Conservation (phyloP, 2,797 vertebrate genomes). For the Manis crassicaudata region DNA sequence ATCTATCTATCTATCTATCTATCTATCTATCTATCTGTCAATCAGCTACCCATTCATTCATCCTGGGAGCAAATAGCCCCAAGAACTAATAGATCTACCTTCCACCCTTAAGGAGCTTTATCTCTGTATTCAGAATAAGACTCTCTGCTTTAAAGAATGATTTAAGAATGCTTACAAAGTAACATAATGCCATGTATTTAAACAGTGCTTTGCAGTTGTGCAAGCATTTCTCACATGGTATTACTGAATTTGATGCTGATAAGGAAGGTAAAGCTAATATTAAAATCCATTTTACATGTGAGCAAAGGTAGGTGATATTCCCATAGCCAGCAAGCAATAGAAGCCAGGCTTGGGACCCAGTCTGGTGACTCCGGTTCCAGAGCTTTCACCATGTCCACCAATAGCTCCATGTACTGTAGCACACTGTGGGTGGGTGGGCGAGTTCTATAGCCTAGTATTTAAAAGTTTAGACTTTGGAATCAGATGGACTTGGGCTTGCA, state of each 20-base stretch:
- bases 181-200: neutral
- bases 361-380: neutral
- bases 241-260: neutral
- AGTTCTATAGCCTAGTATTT: neutral
- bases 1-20: too few relatives aligned
- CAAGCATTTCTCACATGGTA: neutral
- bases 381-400: neutral
- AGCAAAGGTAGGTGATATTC: neutral
- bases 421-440: accelerated
- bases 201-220: neutral
- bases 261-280: neutral
- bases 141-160: neutral
- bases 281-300: neutral
- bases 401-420: accelerated
- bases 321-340: neutral
- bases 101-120: neutral
- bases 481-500: neutral
- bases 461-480: neutral
- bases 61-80: neutral
- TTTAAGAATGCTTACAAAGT: neutral
- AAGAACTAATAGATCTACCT: neutral
- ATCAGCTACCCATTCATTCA: too few relatives aligned
- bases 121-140: neutral
- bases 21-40: too few relatives aligned
- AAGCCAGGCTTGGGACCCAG: neutral